Evolutionary conservation across 2,113 vertebrate genomes (phyloP).

Genomic region (Hystrix brachyura): DNA sequence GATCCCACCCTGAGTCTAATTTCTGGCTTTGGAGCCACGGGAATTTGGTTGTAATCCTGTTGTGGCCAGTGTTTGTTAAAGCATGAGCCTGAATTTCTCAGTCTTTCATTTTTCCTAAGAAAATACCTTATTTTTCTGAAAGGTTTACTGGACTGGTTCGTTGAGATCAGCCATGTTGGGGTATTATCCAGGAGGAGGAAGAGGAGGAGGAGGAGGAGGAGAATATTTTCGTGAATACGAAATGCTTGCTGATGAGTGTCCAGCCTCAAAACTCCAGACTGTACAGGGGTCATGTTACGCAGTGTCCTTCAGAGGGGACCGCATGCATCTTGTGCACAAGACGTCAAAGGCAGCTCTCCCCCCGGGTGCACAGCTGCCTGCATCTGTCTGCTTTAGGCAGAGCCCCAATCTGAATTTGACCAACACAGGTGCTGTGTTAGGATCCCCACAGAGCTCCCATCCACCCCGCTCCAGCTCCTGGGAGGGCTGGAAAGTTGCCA

Average conservation of each 20-base stretch:
- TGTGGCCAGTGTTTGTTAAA: neutral
- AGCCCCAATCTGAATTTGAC: neutral
- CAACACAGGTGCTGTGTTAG: neutral
- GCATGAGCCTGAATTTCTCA: neutral
- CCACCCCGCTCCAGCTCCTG: neutral
- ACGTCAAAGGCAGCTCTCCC: neutral
- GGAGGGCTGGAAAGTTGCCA: neutral
- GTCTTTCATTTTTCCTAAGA: neutral
- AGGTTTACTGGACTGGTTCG: neutral
- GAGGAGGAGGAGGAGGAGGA: neutral
- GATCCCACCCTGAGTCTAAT: neutral
- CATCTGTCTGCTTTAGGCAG: neutral
- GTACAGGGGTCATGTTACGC: too few species aligned
- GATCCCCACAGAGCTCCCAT: neutral
- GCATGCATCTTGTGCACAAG: fast-evolving
- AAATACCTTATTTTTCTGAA: neutral
- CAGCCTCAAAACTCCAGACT: neutral
- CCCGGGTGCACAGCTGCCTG: too few species aligned
- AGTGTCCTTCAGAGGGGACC: neutral
- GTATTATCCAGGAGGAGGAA: neutral
- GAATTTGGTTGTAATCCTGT: neutral
- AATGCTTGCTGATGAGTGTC: too few species aligned
- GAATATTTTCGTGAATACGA: neutral
- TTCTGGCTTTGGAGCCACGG: neutral
- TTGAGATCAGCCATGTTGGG: neutral